Evolutionary conservation across 2,113 vertebrate genomes (phyloP), one percentile per base, ranked within the genome.

Genomic region (Tautogolabrus adspersus): DNA sequence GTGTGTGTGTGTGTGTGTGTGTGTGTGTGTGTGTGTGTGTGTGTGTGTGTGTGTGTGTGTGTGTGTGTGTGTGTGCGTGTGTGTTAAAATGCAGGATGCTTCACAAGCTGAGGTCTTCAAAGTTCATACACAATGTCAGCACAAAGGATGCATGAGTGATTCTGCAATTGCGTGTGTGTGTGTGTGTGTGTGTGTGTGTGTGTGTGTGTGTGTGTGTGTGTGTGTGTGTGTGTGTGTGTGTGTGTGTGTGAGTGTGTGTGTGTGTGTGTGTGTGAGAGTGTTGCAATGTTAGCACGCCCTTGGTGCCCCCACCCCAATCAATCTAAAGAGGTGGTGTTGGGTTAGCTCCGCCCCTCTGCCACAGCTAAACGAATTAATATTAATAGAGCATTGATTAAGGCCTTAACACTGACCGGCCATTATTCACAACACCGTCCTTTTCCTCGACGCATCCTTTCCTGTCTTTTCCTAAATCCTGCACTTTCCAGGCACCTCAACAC

Each of bases 381-480:
- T 94, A 94, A 95, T 94, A 92, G 93, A 90, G 89, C 93, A 94
- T 94, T 91, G 94, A 94, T 95, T 94, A 93, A 90, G 87, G 89
- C 84, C 81, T 91, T 88, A 93, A 91, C 78, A 84, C 84, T 71
- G 82, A 80, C 23, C 76, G 66, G 83, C 81, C 89, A 92, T 94
- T 93, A 93, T 87, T 93, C 93, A 94, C 89, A 85, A 61, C 68
- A 75, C 54, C 66, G 47, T 61, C 75, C 83, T 71, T n/a, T 70
- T 64, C 46, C 71, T 75, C 22, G 21, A 42, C 57, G 62, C 23
- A 56, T 75, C 84, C 75, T 72, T 78, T 64, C 72, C 72, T 71
- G 51, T 82, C 78, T 72, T 34, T 54, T 75, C 71, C 44, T 85
- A 34, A 4, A 42, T 72, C 52, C n/a, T 75, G 16, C 54, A 49